phyloP scores from a whole-genome alignment of 2,797 vertebrate species.

The Gobionotothen gibberifrons region DNA sequence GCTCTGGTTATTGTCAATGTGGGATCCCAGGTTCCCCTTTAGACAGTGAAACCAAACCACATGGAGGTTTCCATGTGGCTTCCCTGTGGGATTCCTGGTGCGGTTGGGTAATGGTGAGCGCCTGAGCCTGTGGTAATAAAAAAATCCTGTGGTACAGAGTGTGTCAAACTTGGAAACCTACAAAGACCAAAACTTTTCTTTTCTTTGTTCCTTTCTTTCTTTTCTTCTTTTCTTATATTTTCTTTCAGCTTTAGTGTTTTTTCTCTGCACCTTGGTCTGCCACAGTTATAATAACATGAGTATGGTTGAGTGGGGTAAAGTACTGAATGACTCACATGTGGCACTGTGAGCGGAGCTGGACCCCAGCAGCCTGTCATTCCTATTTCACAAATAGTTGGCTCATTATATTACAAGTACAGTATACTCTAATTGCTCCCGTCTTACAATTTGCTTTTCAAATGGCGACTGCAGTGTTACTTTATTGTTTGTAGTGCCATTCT shows the following conservation, averaged over 20 bases:
- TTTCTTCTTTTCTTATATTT: slow-evolving; percentile 1
- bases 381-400: slow-evolving; percentile 51
- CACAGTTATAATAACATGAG: slow-evolving; percentile 58
- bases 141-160: slow-evolving; percentile 63
- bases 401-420: slow-evolving; percentile 54
- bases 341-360: slow-evolving; percentile 45
- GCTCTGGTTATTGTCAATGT: slow-evolving; percentile 68
- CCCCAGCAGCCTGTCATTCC: slow-evolving; percentile 49
- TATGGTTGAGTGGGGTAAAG: slow-evolving; percentile 54
- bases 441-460: slow-evolving; percentile 40
- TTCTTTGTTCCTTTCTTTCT: slow-evolving; percentile 9
- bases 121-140: slow-evolving; percentile 63
- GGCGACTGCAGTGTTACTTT: slow-evolving; percentile 19
- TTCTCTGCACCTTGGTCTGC: slow-evolving; percentile 27
- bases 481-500: slow-evolving; percentile 21
- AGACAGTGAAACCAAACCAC: slow-evolving; percentile 69
- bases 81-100: slow-evolving; percentile 61
- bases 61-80: slow-evolving; percentile 41
- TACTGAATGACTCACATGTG: slow-evolving; percentile 61
- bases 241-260: slow-evolving; percentile 24
- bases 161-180: slow-evolving; percentile 62
- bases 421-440: slow-evolving; percentile 36
- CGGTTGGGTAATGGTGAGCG: slow-evolving; percentile 59
- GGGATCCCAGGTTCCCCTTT: slow-evolving; percentile 61
- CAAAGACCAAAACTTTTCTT: slow-evolving; percentile 19